Evolutionary conservation across 2,888 invertebrate species (phyloP), one percentile per base, ranked within the genome.

Genomic region (Patella caerulea): DNA sequence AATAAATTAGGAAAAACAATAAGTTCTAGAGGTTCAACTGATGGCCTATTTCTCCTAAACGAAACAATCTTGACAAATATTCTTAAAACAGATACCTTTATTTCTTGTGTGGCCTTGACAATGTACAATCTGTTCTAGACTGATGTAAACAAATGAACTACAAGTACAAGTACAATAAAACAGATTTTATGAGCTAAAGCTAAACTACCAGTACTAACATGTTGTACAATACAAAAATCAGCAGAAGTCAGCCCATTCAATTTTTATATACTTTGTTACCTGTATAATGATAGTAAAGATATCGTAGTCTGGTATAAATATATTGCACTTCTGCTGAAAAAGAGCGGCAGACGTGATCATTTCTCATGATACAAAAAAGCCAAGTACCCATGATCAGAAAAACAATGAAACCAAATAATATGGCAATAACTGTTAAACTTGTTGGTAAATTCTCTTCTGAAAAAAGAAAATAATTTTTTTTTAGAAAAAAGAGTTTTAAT

Each of bases 371-470:
- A 72, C 89, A 89, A 83, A 85, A 87, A 7, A 89, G 79, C 75
- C 86, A 87, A 17, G 86, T 54, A 11, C 87, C 86, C 59, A 89
- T 79, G 15, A 88, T 74, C 29, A 83, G 45, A 55, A 88, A 79
- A 55, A 88, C 74, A 54, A 86, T 52, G 53, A 80, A 76, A 74
- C 85, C 84, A 7, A 86, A 80, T n/a, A 86, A 71, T 56, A 89
- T 83, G 71, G 88, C 73, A 17, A 85, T 59, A 79, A 84, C 80
- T 73, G 88, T 74, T 74, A 88, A 76, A 5, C 78, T 81, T 53
- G 83, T 79, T 9, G 88, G 87, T 69, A 83, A 78, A 75, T 79
- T 80, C 78, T 89, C 88, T 77, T 88, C 89, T 88, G 86, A 71
- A 84, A 84, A 75, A 78, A 45, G 72, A 45, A 74, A 69, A 71